Conservation (phyloP, 2,797 vertebrate genomes). For the Cheirogaleus major region DNA sequence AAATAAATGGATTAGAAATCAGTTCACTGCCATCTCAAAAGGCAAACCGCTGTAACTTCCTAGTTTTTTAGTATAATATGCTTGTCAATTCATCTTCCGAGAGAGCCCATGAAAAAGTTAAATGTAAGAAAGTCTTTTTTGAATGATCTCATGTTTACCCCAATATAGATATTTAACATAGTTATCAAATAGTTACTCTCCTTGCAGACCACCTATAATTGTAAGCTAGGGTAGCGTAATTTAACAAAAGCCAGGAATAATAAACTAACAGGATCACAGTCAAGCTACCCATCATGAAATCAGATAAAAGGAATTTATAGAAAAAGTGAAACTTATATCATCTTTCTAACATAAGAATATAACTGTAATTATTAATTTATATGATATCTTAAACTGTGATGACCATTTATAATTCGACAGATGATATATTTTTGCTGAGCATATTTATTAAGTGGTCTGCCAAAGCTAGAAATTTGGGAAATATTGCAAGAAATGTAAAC, state of each 20-base stretch:
- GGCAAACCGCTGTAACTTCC: neutral
- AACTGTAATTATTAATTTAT: neutral
- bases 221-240: neutral
- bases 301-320: neutral
- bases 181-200: neutral
- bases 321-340: neutral
- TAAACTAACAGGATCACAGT: neutral
- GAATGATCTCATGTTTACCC: neutral
- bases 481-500: neutral
- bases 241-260: neutral
- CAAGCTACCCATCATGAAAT: neutral
- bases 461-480: neutral
- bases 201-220: neutral
- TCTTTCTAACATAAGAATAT: neutral
- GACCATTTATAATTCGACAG: neutral
- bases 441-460: neutral
- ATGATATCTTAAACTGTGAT: neutral
- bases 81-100: neutral
- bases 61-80: neutral
- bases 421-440: neutral
- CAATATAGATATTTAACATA: neutral
- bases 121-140: neutral
- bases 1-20: slow-evolving; percentile 20
- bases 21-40: neutral
- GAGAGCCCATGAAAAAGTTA: neutral